Evolutionary conservation across 2,113 vertebrate species (phyloP), one percentile per base, ranked within the genome.

Genomic region (Cololabis saira): DNA sequence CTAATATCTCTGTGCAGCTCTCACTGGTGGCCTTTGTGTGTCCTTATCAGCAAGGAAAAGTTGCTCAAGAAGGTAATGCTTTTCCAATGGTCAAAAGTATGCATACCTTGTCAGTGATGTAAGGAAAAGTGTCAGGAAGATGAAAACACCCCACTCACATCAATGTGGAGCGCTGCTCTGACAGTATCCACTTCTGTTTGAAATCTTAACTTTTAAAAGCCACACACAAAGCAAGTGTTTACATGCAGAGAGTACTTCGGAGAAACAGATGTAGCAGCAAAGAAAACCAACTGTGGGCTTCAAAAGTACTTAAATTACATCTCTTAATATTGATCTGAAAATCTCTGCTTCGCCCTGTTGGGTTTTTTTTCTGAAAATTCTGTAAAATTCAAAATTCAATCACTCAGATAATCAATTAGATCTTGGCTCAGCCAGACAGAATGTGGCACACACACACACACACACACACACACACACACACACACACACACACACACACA

Each of bases 21-120:
- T 80, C 70, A 61, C 69, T 52, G 71, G 41, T 75, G n/a, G 24
- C 77, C 75, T 85, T 78, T 80, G 75, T 82, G 73, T 57, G 18
- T 9, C n/a, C 73, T 83, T 78, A 82, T 82, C 66, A 2, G 15
- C 64, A 17, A 44, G 47, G 5, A 17, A 27, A 48, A 41, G 67
- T 82, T 85, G 65, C 70, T 66, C 72, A 80, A 81, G 62, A 69
- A 33, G n/a, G 50, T 17, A 49, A 57, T 27, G 47, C 21, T 58
- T 65, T 47, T 75, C 24, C 22, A 73, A 48, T 27, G 56, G 13
- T 37, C 0, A 41, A 14, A 62, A 61, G 47, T 77, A 73, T 78
- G 67, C 41, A 57, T 44, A 37, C 63, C 71, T 57, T 63, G 71
- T 40, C 47, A 76, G 57, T 30, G 17, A 71, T 54, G 54, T 17